Evolutionary conservation across 35 echinoderm and acorn worm genomes (phyloP), one percentile per base, ranked within the genome.

Genomic region (Ophiothrix spiculata): DNA sequence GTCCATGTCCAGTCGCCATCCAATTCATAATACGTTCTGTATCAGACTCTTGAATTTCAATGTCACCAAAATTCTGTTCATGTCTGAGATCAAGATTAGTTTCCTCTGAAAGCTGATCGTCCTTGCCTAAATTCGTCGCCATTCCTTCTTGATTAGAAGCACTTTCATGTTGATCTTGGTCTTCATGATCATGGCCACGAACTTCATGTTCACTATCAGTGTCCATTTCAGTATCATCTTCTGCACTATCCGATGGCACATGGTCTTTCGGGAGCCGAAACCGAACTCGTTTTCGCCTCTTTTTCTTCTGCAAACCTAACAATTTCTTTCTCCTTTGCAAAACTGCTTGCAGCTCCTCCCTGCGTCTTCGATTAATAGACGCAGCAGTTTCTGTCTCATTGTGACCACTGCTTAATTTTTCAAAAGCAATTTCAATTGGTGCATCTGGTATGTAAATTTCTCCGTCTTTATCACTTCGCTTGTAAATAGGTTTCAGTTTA

Each of bases 401-500:
- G 3, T 12, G 3, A 25, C 60, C 60, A 25, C 60, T 69, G 1
- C 1, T 25, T 2, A 69, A 25, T n/a, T n/a, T 69, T 25, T 69
- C 60, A 69, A 69, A n/a, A 0, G 34, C 4, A 17, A 39, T 25
- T 36, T 76, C 16, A 76, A 87, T 41, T 56, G 29, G 31, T 36
- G 87, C 56, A 13, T 87, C 73, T 1, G 92, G 92, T 4, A 90
- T 42, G 49, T 83, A 82, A 37, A 93, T 90, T 14, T 93, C 92
- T 2, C 92, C 92, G 1, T 75, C 39, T 87, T 39, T 35, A 15
- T 38, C 81, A 25, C 42, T 85, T 32, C 92, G 86, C 33, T 93
- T 86, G 64, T 93, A 93, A 39, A 89, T 87, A 4, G 92, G 83
- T 89, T 93, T 93, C 1, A 93, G 87, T 64, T 86, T 93, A 10